Percentiles rank a stretch among this genome's conserved stretches.
Evolutionary conservation across 2,797 vertebrate genomes (phyloP).

Genomic region (Anabas testudineus): DNA sequence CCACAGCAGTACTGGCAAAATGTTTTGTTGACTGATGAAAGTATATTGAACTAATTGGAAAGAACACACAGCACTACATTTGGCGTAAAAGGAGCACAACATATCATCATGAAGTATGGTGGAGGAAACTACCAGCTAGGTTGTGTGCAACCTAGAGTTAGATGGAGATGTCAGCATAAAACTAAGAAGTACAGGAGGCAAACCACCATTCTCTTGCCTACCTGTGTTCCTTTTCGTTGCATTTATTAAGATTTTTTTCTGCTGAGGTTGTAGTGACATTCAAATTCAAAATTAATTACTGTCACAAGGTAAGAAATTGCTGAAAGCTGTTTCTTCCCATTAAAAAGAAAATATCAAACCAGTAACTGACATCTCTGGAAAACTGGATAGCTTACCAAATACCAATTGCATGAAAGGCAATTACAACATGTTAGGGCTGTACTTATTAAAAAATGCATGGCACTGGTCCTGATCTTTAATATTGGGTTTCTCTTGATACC

Average conservation of each 20-base stretch:
- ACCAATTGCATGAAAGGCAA: constrained; percentile 12
- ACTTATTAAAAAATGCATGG: too few relatives aligned
- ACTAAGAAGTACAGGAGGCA: neutral
- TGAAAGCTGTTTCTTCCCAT: constrained; percentile 20
- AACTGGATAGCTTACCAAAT: constrained; percentile 13
- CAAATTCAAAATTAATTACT: constrained; percentile 34
- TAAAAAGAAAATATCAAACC: constrained; percentile 32
- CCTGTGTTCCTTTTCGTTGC: neutral
- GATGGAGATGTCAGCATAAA: too few relatives aligned
- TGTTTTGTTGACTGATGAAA: too few relatives aligned
- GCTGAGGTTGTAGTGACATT: constrained; percentile 11
- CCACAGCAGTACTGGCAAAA: too few relatives aligned
- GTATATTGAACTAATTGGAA: too few relatives aligned
- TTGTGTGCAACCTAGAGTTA: too few relatives aligned
- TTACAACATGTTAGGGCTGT: neutral
- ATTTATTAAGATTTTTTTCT: neutral
- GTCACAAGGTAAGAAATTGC: constrained; percentile 27
- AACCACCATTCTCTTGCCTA: constrained; percentile 2
- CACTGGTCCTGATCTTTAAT: too few relatives aligned
- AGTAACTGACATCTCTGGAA: constrained; percentile 11
- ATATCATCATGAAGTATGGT: too few relatives aligned
- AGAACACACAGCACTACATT: too few relatives aligned
- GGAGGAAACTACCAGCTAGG: too few relatives aligned
- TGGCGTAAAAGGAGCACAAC: too few relatives aligned
- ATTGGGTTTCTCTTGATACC: too few relatives aligned